Evolutionary conservation across 2,888 invertebrate species (phyloP).

Genomic region (Brenthis hecate): DNA sequence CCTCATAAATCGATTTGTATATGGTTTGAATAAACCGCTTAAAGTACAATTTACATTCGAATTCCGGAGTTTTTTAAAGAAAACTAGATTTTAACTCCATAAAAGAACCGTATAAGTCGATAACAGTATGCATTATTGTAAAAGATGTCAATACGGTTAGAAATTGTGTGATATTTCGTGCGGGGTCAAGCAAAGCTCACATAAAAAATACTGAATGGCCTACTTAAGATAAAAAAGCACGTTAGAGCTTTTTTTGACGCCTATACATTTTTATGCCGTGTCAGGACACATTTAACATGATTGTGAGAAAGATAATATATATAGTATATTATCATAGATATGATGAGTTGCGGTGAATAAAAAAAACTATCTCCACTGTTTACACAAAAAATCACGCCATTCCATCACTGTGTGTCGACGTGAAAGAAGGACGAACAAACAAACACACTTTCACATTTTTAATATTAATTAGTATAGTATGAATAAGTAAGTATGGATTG

Average conservation of each 20-base stretch:
- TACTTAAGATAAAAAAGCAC: constrained; percentile 55
- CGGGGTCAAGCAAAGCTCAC: constrained; percentile 48
- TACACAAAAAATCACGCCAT: too few relatives aligned
- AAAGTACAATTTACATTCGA: constrained; percentile 45
- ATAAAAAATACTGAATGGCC: constrained; percentile 58
- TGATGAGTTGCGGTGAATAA: too few relatives aligned
- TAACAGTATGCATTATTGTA: constrained; percentile 41
- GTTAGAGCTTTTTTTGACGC: constrained; percentile 13
- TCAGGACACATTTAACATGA: too few relatives aligned
- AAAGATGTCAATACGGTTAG: constrained; percentile 41
- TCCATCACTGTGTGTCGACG: too few relatives aligned
- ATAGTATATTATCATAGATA: too few relatives aligned
- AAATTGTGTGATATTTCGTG: constrained; percentile 38
- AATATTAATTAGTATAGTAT: too few relatives aligned
- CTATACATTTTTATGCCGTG: constrained; percentile 14
- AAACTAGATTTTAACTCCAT: constrained; percentile 41
- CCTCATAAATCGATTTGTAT: constrained; percentile 39
- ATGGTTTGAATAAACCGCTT: constrained; percentile 39
- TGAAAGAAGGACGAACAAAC: too few relatives aligned
- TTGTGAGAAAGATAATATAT: too few relatives aligned
- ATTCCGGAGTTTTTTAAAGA: constrained; percentile 35
- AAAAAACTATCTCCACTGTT: too few relatives aligned
- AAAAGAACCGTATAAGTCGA: constrained; percentile 38
- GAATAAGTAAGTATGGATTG: too few relatives aligned
- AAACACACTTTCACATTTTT: too few relatives aligned